A percentile compares a stretch with the other conserved stretches of the same genome.
Evolutionary conservation across 1,140 invertebrate species (phyloP).

Genomic region (Leptopilina boulardi): DNA sequence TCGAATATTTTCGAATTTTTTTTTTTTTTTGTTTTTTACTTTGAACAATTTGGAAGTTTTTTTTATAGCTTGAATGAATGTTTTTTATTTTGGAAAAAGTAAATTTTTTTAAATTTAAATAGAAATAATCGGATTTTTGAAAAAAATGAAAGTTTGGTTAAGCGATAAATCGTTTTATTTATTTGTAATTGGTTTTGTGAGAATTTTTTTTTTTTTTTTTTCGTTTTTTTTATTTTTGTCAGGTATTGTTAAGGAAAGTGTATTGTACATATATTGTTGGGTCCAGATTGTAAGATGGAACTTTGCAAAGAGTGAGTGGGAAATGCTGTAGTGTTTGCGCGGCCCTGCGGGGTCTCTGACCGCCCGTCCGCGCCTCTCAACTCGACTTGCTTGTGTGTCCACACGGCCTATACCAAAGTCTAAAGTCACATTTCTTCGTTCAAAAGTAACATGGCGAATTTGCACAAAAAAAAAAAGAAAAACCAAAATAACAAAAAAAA

Average conservation of each 20-base stretch:
- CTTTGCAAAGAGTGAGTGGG: conserved; percentile 68
- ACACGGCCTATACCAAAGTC: conserved; percentile 61
- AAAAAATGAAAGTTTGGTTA: no score
- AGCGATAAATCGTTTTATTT: no score
- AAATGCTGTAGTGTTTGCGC: conserved; percentile 75
- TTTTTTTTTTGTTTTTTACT: conserved; percentile 38
- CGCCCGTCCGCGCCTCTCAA: conserved; percentile 76
- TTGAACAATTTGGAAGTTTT: no score
- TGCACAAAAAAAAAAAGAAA: conserved; percentile 49
- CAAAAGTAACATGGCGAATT: conserved; percentile 43
- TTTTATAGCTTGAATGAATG: no score
- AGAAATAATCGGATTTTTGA: no score
- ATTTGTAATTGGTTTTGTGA: no score
- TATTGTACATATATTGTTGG: conserved; percentile 61
- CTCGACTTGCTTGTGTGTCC: conserved; percentile 71
- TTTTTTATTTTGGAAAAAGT: no score
- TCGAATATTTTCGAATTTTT: background rate
- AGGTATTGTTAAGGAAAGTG: background rate
- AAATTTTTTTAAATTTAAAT: no score
- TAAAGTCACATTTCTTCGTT: conserved; percentile 57
- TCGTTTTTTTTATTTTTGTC: background rate
- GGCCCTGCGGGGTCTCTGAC: conserved; percentile 77
- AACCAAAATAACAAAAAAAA: background rate
- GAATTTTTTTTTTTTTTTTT: conserved; percentile 38
- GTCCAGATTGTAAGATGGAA: conserved; percentile 69